phyloP scores from a whole-genome alignment of 2,113 vertebrate species.

The Castor canadensis region DNA sequence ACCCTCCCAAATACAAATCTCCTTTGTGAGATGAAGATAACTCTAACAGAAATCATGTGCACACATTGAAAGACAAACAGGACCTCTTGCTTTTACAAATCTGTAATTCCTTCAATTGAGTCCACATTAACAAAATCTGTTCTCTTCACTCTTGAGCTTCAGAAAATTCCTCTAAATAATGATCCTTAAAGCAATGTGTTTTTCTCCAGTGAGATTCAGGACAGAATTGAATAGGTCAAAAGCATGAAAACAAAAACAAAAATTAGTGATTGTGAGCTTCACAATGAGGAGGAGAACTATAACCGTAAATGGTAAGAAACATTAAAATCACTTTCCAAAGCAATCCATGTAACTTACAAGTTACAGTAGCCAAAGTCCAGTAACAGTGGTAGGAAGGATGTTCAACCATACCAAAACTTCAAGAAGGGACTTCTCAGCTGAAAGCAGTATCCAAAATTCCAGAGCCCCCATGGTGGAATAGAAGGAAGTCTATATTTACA shows the following conservation, averaged over 20 bases:
- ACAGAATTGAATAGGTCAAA: not conserved
- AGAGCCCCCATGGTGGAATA: rapidly evolving
- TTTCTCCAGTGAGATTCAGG: not conserved
- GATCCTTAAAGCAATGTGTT: not conserved
- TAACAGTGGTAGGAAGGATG: not conserved
- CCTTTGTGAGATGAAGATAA: not conserved
- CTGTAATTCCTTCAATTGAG: not conserved
- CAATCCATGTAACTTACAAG: not conserved
- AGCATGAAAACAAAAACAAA: not conserved
- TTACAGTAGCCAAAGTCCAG: not conserved
- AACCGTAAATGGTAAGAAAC: not conserved
- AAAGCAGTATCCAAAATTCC: not conserved
- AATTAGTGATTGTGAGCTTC: not conserved
- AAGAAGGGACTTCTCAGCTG: not conserved
- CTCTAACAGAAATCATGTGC: not conserved
- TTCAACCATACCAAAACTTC: not conserved
- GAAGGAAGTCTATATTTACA: too few relatives aligned
- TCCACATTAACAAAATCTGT: not conserved
- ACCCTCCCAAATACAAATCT: not conserved
- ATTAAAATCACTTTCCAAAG: not conserved
- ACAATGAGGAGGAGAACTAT: not conserved
- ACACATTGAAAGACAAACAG: not conserved
- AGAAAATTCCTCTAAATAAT: constrained; percentile 26
- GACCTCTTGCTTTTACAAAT: not conserved
- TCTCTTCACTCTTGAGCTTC: not conserved